These are phyloP conservation scores for Ectobius pallidus DNA, from an alignment of 2,888 invertebrate genomes.

Conservation along the genomic window DNA sequence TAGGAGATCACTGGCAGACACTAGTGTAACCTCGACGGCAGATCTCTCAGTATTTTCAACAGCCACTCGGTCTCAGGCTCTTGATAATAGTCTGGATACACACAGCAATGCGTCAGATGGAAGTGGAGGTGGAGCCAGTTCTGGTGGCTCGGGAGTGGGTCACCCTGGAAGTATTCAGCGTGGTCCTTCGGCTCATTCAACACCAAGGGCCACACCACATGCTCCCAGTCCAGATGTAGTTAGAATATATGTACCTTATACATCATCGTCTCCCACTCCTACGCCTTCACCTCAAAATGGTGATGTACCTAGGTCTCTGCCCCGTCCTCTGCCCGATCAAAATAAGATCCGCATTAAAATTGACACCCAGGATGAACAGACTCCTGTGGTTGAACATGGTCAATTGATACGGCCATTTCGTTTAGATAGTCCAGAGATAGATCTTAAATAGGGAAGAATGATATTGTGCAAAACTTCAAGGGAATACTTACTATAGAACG, in stretches of 20 bases:
- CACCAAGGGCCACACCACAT: slow-evolving; percentile 67
- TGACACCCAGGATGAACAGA: slow-evolving; percentile 56
- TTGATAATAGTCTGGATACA: slow-evolving; percentile 76
- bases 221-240: slow-evolving; percentile 75
- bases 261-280: slow-evolving; percentile 47
- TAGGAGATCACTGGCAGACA: slow-evolving; percentile 79
- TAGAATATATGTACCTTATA: slow-evolving; percentile 78
- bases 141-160: slow-evolving; percentile 49
- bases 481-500: neutral
- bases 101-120: slow-evolving; percentile 78
- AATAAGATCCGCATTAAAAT: slow-evolving; percentile 78
- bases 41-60: slow-evolving; percentile 76
- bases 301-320: slow-evolving; percentile 56
- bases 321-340: slow-evolving; percentile 62
- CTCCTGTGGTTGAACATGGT: slow-evolving; percentile 48
- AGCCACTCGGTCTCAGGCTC: slow-evolving; percentile 73
- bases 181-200: slow-evolving; percentile 64
- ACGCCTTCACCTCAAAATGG: slow-evolving; percentile 54
- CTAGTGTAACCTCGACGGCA: slow-evolving; percentile 83
- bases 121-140: slow-evolving; percentile 69
- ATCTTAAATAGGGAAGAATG: slow-evolving; percentile 45
- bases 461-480: neutral
- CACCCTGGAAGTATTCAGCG: slow-evolving; percentile 57
- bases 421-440: slow-evolving; percentile 46
- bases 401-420: slow-evolving; percentile 45